phyloP scores from a whole-genome alignment of 1,140 invertebrate species.

The Penaeus vannamei region DNA sequence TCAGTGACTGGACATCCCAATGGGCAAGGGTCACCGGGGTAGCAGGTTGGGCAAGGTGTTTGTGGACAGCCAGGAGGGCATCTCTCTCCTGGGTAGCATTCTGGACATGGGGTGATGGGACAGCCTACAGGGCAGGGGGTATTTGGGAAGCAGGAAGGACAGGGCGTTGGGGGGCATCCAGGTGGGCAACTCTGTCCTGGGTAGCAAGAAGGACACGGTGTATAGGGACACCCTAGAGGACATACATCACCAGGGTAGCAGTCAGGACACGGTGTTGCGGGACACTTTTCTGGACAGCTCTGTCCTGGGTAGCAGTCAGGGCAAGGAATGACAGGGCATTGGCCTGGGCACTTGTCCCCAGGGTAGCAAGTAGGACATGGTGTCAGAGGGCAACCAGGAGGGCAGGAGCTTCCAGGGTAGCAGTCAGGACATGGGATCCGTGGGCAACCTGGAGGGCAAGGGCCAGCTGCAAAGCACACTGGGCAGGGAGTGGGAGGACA shows the following conservation, averaged over 20 bases:
- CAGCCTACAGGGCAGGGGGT: neutral
- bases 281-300: conserved; percentile 16
- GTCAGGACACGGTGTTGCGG: neutral
- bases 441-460: conserved; percentile 25
- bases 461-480: neutral
- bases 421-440: conserved; percentile 24
- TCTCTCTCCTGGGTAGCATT: conserved; percentile 31
- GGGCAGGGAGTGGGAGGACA: conserved; percentile 32
- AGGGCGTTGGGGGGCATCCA: too few species aligned
- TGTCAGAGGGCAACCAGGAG: conserved; percentile 28
- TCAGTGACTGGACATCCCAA: too few species aligned
- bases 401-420: neutral
- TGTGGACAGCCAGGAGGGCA: conserved; percentile 18
- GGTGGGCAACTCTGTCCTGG: too few species aligned
- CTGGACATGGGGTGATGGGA: conserved; percentile 25
- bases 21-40: neutral
- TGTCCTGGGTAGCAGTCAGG: conserved; percentile 34
- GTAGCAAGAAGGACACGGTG: too few species aligned
- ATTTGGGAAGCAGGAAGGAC: too few species aligned
- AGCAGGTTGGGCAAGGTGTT: conserved; percentile 20
- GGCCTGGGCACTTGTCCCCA: conserved; percentile 15
- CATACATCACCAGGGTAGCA: conserved; percentile 22
- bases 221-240: too few species aligned
- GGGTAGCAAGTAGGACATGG: conserved; percentile 43
- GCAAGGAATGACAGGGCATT: conserved; percentile 19